Base-by-base conservation (phyloP, 2,113 vertebrate genomes). In the Delphinus delphis region DNA sequence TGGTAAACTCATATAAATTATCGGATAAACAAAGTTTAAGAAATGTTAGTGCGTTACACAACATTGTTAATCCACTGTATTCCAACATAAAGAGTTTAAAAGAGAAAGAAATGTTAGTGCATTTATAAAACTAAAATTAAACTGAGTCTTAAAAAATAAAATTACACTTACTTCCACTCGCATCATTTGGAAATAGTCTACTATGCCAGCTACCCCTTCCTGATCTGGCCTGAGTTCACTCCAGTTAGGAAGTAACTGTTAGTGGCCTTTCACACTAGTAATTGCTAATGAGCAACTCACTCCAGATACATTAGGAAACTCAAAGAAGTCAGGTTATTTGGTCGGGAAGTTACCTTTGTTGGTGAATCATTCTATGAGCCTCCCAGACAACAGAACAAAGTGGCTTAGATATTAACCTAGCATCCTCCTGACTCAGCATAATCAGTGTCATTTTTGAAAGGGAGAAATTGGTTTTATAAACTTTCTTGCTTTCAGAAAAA, bases 401-500 rank as follows among this genome's bases (percentile, higher is more conserved):
- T 44, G 47, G 28, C 70, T 88, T 33, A 79, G 90, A 73, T 84
- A 74, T 87, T 86, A 87, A 71, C 68, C 8, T n/a, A 44, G 23
- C 50, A 9, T 81, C 76, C 68, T 3, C 33, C 91, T 91, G 38
- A 84, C 36, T 71, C 65, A 80, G 80, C 23, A n/a, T 6, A 33
- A 67, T 70, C 65, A 71, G 53, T 14, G 63, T 36, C 50, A 14
- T 60, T 97, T 94, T 47, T 81, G 50, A 95, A 96, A 96, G 68
- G 73, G 58, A 38, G 12, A 97, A 92, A 88, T 74, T 82, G 84
- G 79, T 96, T 90, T 86, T 62, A 80, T 41, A 87, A 92, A 15
- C 47, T 31, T 44, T 96, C 80, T 92, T 82, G 44, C 55, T 74
- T 21, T 71, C 31, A 96, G n/a, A 87, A 90, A 92, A 93, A 55